These are phyloP conservation scores for Dryoscopus gambensis DNA, from an alignment of 2,113 vertebrate species.

Conservation along the genomic window DNA sequence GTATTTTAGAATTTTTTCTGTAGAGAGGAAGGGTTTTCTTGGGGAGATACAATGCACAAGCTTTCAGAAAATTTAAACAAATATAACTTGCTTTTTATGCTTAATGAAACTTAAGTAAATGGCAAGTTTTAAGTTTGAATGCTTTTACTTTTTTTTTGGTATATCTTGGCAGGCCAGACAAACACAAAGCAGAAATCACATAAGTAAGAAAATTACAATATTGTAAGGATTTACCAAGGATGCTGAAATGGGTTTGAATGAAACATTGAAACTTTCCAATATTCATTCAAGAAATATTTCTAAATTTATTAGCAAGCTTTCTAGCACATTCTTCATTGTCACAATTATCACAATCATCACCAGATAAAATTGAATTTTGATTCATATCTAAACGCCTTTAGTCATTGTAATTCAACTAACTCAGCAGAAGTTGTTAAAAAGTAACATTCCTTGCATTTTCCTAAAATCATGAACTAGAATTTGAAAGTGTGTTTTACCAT, in stretches of 20 bases:
- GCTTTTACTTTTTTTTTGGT: background rate
- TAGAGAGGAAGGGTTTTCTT: background rate
- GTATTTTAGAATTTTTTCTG: background rate
- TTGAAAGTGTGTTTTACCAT: background rate
- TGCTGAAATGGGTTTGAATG: background rate
- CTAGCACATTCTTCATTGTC: background rate
- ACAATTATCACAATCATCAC: background rate
- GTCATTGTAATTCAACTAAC: background rate
- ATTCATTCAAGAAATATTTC: background rate
- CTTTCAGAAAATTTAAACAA: background rate
- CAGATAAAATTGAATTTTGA: background rate
- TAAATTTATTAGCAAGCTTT: background rate
- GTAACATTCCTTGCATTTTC: background rate
- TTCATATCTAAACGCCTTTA: background rate
- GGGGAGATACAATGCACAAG: background rate
- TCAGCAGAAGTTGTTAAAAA: background rate
- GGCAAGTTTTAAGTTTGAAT: background rate
- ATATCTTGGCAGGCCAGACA: background rate
- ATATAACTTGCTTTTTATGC: background rate
- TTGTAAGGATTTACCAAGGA: background rate
- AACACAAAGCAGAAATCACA: background rate
- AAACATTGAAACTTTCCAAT: background rate
- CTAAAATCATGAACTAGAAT: background rate
- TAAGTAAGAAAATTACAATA: background rate
- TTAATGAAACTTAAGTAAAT: background rate